Percentiles rank a stretch among this genome's conserved stretches.
Evolutionary conservation across 2,113 vertebrate species (phyloP).

Genomic region (Serranochromis macrocephalus): DNA sequence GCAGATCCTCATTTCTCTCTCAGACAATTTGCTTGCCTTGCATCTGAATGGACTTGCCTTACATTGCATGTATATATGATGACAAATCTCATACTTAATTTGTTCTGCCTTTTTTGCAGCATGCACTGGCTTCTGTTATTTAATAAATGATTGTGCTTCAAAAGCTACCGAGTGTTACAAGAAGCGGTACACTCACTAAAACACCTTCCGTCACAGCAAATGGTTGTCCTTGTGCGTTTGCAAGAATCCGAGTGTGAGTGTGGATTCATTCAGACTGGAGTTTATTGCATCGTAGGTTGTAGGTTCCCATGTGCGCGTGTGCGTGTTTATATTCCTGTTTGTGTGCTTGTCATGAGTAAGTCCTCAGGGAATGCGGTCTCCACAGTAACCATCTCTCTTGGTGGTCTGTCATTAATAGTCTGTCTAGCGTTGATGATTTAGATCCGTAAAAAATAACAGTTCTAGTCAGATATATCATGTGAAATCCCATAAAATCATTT

Average conservation of each 20-base stretch:
- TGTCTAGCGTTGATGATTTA: slow-evolving; percentile 58
- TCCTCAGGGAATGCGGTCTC: slow-evolving; percentile 55
- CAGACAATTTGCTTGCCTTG: slow-evolving; percentile 62
- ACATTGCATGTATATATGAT: slow-evolving; percentile 46
- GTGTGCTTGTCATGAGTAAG: slow-evolving; percentile 42
- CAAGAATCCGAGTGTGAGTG: neutral
- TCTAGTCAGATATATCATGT: slow-evolving; percentile 33
- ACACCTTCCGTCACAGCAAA: neutral
- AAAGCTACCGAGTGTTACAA: slow-evolving; percentile 30
- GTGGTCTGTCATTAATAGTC: slow-evolving; percentile 62
- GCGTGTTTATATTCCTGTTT: slow-evolving; percentile 41
- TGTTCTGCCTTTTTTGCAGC: slow-evolving; percentile 44
- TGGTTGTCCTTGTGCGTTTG: neutral
- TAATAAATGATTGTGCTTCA: slow-evolving; percentile 52
- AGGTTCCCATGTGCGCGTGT: neutral
- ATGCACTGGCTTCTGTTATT: slow-evolving; percentile 37
- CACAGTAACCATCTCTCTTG: slow-evolving; percentile 61
- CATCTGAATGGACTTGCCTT: slow-evolving; percentile 50
- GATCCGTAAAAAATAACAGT: neutral
- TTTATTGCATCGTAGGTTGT: neutral
- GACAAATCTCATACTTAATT: slow-evolving; percentile 62
- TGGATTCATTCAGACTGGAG: neutral
- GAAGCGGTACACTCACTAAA: neutral
- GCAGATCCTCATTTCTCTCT: slow-evolving; percentile 59
- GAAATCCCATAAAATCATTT: slow-evolving; percentile 52